Percentiles rank a stretch among this genome's conserved stretches.
These are phyloP conservation scores for Orientallactaga bullata DNA, from an alignment of 2,113 vertebrate genomes.

Conservation along the genomic window DNA sequence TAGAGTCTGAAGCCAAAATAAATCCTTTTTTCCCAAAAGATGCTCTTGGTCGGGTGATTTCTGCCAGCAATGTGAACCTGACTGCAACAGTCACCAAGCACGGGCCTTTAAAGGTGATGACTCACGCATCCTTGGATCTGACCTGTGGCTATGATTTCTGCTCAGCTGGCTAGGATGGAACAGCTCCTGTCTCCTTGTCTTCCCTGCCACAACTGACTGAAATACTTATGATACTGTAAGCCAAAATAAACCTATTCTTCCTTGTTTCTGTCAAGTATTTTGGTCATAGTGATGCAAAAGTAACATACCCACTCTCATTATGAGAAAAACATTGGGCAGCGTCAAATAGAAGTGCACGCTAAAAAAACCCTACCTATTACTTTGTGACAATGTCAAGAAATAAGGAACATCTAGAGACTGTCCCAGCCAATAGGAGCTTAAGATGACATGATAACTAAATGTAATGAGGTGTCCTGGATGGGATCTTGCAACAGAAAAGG, in stretches of 20 bases:
- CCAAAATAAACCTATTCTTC: too few species aligned
- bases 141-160: background rate
- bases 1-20: too few species aligned
- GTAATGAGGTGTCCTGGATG: background rate
- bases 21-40: too few species aligned
- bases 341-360: background rate
- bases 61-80: too few species aligned
- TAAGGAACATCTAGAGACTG: background rate
- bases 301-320: background rate
- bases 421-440: background rate
- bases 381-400: background rate
- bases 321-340: slow-evolving; percentile 2
- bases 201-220: background rate
- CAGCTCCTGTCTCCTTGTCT: background rate
- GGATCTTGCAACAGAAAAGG: slow-evolving; percentile 2
- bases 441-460: background rate
- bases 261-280: background rate
- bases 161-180: background rate
- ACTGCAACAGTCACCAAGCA: too few species aligned
- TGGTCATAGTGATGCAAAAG: background rate
- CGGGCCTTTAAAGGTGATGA: too few species aligned
- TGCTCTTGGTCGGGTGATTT: too few species aligned
- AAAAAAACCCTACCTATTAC: background rate
- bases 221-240: background rate
- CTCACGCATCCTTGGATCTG: too few species aligned